These are phyloP conservation scores for Eueides isabella DNA, from an alignment of 1,140 invertebrate species.

Conservation along the genomic window DNA sequence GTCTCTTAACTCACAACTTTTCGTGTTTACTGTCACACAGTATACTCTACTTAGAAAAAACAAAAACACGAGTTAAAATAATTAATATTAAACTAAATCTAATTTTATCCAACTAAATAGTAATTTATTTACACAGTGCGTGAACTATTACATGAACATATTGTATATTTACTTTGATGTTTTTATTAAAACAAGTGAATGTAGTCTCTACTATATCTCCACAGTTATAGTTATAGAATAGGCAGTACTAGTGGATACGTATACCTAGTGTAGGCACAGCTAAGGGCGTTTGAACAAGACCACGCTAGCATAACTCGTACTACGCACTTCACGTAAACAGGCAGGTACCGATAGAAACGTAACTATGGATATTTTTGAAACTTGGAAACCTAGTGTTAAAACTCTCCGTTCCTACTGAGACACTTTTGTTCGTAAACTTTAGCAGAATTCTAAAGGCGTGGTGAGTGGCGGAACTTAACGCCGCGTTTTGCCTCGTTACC, in stretches of 20 bases:
- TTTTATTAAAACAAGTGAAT: constrained; percentile 28
- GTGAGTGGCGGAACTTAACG: too few species aligned
- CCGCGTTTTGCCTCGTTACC: too few species aligned
- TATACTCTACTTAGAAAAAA: too few species aligned
- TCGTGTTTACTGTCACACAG: too few species aligned
- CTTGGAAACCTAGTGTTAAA: too few species aligned
- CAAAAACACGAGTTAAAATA: not conserved
- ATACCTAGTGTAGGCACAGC: not conserved
- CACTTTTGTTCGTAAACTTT: too few species aligned
- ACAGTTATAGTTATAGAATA: not conserved
- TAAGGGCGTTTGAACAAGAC: constrained; percentile 30
- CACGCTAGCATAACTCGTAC: constrained; percentile 23
- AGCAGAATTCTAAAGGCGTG: too few species aligned
- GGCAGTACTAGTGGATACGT: too few species aligned
- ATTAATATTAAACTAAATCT: not conserved
- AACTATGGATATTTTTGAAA: too few species aligned
- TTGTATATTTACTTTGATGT: constrained; percentile 25
- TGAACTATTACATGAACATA: constrained; percentile 8
- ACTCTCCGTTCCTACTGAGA: too few species aligned
- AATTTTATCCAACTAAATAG: too few species aligned
- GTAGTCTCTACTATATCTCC: not conserved
- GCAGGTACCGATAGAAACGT: constrained; percentile 7
- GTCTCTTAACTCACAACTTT: too few species aligned
- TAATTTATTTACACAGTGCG: constrained; percentile 5
- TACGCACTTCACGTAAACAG: constrained; percentile 7